Evolutionary conservation across 2,888 invertebrate species (phyloP).

Genomic region (Drosophila neonasuta): DNA sequence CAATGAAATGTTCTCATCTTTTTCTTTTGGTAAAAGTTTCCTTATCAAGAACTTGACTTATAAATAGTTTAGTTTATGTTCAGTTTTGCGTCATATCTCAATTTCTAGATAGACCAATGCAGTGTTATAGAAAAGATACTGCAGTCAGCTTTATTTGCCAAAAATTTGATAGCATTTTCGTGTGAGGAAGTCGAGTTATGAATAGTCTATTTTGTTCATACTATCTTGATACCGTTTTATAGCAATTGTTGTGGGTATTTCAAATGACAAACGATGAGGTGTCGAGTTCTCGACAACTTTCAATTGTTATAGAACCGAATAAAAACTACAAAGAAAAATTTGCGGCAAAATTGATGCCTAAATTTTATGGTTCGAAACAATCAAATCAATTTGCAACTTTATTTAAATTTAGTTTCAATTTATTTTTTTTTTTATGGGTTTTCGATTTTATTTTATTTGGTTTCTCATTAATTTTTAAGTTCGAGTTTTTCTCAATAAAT

Average conservation of each 20-base stretch:
- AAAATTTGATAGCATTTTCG: not conserved
- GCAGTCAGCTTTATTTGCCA: not conserved
- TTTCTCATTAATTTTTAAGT: slow-evolving; percentile 21
- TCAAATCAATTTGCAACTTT: slow-evolving; percentile 33
- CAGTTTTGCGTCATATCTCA: not conserved
- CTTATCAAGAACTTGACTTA: too few relatives aligned
- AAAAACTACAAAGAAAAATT: not conserved
- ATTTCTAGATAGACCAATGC: not conserved
- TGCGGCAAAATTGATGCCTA: slow-evolving; percentile 1
- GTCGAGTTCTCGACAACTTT: slow-evolving; percentile 39
- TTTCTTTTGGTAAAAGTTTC: too few relatives aligned
- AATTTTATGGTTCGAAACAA: slow-evolving; percentile 8
- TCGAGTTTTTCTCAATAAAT: slow-evolving; percentile 40
- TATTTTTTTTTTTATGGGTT: slow-evolving; percentile 20
- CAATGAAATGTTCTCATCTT: not conserved
- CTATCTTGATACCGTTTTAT: slow-evolving; percentile 2
- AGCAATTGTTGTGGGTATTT: slow-evolving; percentile 4
- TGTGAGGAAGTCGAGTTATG: slow-evolving; percentile 27
- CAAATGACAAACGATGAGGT: slow-evolving; percentile 2
- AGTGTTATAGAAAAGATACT: not conserved
- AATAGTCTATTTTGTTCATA: slow-evolving; percentile 19
- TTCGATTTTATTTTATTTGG: slow-evolving; percentile 15
- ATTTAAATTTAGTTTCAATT: slow-evolving; percentile 24
- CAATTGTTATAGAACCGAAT: slow-evolving; percentile 6
- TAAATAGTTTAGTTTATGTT: not conserved